phyloP scores from a whole-genome alignment of 2,113 vertebrate species.

The Daubentonia madagascariensis region DNA sequence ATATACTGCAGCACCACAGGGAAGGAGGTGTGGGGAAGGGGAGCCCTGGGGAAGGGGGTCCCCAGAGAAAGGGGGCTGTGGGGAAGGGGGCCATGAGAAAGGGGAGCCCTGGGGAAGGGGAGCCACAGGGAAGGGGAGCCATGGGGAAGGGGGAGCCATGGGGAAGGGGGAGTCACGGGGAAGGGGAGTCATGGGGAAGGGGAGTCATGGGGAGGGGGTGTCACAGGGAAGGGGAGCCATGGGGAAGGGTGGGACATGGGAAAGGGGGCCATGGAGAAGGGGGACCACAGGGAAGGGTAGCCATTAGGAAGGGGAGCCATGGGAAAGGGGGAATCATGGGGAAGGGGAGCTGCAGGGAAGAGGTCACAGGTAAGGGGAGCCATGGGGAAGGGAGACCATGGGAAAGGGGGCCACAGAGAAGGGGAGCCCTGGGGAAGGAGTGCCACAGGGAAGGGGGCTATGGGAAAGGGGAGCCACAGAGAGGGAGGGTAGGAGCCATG shows the following conservation, averaged over 20 bases:
- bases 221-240: rapidly evolving
- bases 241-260: neutral
- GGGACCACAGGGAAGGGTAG: too few relatives aligned
- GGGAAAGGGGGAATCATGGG: neutral
- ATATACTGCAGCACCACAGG: rapidly evolving
- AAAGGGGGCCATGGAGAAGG: neutral
- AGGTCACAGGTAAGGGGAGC: too few relatives aligned
- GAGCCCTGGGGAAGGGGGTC: neutral
- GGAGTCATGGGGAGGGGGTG: neutral
- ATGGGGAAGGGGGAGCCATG: neutral
- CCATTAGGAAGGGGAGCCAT: neutral
- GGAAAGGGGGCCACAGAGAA: neutral
- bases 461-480: neutral
- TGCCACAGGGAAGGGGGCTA: too few relatives aligned
- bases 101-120: neutral
- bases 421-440: neutral
- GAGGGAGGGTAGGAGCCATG: rapidly evolving
- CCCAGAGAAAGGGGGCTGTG: neutral
- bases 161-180: neutral
- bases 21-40: neutral
- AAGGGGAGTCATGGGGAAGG: neutral
- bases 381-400: neutral
- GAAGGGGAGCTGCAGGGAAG: neutral
- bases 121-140: too few relatives aligned
- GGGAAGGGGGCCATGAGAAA: neutral